Conservation (phyloP, 2,797 vertebrate genomes). For the Enteromius radiatus region DNA sequence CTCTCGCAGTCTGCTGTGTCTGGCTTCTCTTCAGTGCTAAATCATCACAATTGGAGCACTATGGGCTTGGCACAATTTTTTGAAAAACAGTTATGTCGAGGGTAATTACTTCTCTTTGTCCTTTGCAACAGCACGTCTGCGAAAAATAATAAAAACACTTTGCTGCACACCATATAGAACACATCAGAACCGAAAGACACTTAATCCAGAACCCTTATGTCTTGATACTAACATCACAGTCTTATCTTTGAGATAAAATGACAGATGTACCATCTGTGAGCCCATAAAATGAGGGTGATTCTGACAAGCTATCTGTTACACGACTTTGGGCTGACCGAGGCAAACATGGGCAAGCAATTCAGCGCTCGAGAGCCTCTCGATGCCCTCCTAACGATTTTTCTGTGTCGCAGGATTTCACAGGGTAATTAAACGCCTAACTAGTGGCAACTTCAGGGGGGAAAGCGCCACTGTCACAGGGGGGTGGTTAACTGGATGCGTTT, state of each 20-base stretch:
- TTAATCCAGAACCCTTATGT: slow-evolving; percentile 24
- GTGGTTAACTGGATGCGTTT: slow-evolving; percentile 29
- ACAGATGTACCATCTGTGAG: slow-evolving; percentile 56
- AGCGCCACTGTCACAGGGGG: slow-evolving; percentile 22
- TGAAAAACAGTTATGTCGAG: slow-evolving; percentile 19
- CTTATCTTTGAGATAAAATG: slow-evolving; percentile 37
- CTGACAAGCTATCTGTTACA: slow-evolving; percentile 57
- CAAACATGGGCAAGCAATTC: slow-evolving; percentile 37
- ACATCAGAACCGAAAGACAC: slow-evolving; percentile 40
- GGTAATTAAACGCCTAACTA: slow-evolving; percentile 57
- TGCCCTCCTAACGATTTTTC: slow-evolving; percentile 46
- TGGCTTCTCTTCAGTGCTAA: slow-evolving; percentile 34
- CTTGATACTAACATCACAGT: slow-evolving; percentile 38
- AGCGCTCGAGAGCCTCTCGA: slow-evolving; percentile 45
- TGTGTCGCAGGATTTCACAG: slow-evolving; percentile 44
- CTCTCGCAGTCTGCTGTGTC: slow-evolving; percentile 39
- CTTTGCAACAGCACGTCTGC: slow-evolving; percentile 4
- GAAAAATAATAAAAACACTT: slow-evolving; percentile 23
- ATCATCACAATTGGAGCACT: slow-evolving; percentile 22
- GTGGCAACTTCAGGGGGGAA: slow-evolving; percentile 44
- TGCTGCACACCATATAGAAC: slow-evolving; percentile 23
- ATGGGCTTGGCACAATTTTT: slow-evolving; percentile 10
- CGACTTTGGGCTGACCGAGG: slow-evolving; percentile 36
- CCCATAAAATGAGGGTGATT: slow-evolving; percentile 36
- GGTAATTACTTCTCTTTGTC: slow-evolving; percentile 46